Percentiles rank a stretch among this genome's conserved stretches.
These are phyloP conservation scores for Oceanodroma tethys DNA, from an alignment of 2,113 vertebrate genomes.

Conservation along the genomic window DNA sequence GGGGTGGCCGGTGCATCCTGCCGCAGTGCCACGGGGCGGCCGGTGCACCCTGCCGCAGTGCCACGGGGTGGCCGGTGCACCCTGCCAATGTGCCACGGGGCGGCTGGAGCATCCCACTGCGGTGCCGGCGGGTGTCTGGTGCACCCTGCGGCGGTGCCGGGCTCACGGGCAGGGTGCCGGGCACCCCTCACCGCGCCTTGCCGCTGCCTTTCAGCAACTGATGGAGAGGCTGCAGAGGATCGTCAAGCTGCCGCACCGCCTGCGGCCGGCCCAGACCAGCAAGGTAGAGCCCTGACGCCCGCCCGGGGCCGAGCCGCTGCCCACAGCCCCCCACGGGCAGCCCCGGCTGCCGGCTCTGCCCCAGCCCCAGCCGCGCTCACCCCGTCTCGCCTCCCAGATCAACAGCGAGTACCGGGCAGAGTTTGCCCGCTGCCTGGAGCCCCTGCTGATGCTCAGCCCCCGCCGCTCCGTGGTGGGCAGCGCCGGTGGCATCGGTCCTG, in stretches of 20 bases:
- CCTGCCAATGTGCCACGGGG: neutral
- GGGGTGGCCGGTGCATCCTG: rapidly evolving
- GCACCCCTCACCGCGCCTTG: rapidly evolving
- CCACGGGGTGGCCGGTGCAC: neutral
- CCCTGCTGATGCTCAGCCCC: slow-evolving; percentile 78
- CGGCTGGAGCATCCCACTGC: rapidly evolving
- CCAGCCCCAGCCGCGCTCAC: rapidly evolving
- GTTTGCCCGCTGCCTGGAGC: slow-evolving; percentile 87
- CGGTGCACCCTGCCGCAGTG: rapidly evolving
- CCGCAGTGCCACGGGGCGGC: rapidly evolving
- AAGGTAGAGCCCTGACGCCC: slow-evolving; percentile 72
- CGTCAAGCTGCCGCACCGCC: slow-evolving; percentile 82
- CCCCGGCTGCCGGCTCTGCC: neutral
- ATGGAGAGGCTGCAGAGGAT: slow-evolving; percentile 90
- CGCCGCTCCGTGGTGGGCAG: slow-evolving; percentile 69
- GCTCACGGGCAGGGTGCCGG: neutral
- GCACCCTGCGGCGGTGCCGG: rapidly evolving
- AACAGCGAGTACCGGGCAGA: slow-evolving; percentile 86
- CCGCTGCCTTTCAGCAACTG: slow-evolving; percentile 76
- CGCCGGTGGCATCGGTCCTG: slow-evolving; percentile 41
- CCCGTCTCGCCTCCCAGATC: slow-evolving; percentile 68
- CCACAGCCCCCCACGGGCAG: rapidly evolving
- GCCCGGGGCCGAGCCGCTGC: rapidly evolving
- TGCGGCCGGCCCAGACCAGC: slow-evolving; percentile 88
- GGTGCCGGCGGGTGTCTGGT: rapidly evolving